A percentile compares a stretch with the other conserved stretches of the same genome.
Evolutionary conservation across 2,113 vertebrate genomes (phyloP).

Genomic region (Mobula hypostoma): DNA sequence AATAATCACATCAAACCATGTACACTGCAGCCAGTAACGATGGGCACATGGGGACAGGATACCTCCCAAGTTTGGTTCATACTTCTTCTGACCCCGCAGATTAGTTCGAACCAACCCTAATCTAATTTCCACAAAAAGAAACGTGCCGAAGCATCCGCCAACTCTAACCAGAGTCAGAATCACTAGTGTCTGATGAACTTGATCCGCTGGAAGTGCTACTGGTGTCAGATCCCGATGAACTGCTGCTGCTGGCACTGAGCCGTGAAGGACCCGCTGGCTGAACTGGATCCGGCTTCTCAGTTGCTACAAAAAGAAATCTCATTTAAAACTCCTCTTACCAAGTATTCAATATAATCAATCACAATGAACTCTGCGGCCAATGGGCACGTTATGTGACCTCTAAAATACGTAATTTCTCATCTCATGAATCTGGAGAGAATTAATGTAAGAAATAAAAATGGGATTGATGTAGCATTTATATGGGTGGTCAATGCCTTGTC

Average conservation of each 20-base stretch:
- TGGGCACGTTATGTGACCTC: background rate
- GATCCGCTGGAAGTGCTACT: slow-evolving; percentile 71
- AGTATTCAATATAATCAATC: background rate
- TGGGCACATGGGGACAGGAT: slow-evolving; percentile 5
- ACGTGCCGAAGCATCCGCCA: background rate
- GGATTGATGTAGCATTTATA: too few species aligned
- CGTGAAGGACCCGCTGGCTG: slow-evolving; percentile 68
- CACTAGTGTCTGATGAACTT: slow-evolving; percentile 84
- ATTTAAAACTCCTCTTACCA: background rate
- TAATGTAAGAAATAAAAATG: too few species aligned
- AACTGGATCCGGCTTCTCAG: slow-evolving; percentile 63
- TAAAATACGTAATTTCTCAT: background rate
- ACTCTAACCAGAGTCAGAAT: slow-evolving; percentile 74
- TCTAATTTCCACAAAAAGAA: slow-evolving; percentile 41
- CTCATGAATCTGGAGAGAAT: background rate
- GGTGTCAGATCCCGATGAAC: slow-evolving; percentile 67
- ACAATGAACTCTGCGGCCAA: background rate
- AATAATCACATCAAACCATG: slow-evolving; percentile 29
- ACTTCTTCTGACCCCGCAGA: slow-evolving; percentile 31
- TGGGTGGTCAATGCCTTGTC: too few species aligned
- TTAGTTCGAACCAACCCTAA: slow-evolving; percentile 31
- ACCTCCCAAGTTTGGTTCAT: slow-evolving; percentile 27
- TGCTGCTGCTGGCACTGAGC: slow-evolving; percentile 82
- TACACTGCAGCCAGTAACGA: slow-evolving; percentile 27
- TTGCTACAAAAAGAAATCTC: slow-evolving; percentile 51